These are phyloP conservation scores for Melipona quadrifasciata DNA, from an alignment of 1,140 invertebrate genomes.

Conservation along the genomic window DNA sequence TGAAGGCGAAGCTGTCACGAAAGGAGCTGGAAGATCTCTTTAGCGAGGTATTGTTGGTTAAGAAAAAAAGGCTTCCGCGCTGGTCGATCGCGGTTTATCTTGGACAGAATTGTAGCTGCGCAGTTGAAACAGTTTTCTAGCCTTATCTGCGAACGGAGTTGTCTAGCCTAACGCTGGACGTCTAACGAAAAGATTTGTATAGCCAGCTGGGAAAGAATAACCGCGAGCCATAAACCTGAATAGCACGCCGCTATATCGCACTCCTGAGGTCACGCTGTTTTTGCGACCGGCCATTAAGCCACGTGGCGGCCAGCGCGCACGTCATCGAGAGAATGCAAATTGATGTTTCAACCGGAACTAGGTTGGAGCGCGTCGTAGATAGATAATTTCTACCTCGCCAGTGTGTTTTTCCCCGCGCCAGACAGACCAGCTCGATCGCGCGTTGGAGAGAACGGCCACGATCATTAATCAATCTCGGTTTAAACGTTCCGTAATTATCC, in stretches of 20 bases:
- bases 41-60: conserved; percentile 75
- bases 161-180: neutral
- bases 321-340: conserved; percentile 43
- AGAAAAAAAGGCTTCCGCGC: neutral
- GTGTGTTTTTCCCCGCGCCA: neutral
- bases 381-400: neutral
- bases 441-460: neutral
- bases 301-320: neutral
- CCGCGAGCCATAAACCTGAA: neutral
- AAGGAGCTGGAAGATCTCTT: conserved; percentile 79
- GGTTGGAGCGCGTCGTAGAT: neutral
- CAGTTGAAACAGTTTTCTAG: neutral
- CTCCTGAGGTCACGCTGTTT: conserved; percentile 24
- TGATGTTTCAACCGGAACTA: conserved; percentile 18
- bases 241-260: neutral
- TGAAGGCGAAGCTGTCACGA: conserved; percentile 77
- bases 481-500: conserved; percentile 28
- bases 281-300: conserved; percentile 50
- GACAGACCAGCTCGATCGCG: neutral
- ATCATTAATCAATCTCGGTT: conserved; percentile 26
- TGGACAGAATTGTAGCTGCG: neutral
- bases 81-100: neutral
- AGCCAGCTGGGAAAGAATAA: neutral
- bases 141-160: neutral
- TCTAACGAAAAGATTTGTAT: no score